Base-by-base conservation (phyloP, 2,888 invertebrate genomes). In the Galerucella pusilla region DNA sequence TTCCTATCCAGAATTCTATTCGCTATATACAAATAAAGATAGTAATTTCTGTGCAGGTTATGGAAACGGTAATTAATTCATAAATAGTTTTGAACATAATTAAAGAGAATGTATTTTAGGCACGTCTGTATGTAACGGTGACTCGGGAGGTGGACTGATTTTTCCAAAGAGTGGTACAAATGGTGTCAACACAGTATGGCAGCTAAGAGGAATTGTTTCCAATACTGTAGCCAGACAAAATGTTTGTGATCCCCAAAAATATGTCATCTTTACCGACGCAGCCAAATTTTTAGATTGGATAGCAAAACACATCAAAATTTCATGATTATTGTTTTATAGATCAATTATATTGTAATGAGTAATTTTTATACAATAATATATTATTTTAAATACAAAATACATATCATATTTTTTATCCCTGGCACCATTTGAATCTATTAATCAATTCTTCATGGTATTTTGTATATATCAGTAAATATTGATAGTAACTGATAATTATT, bases 261-360 rank as follows among this genome's bases (percentile, higher is more conserved):
- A 91, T 83, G 90, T 91, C n/a, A 90, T 92, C 9, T 91, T 92
- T 81, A 91, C 91, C 0, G 92, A 92, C 78, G 85, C 90, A 42
- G 91, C 91, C 6, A 90, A 91, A 83, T 89, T 90, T 75, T 74
- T 81, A 35, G 72, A 75, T 7, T 85, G 85, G 85, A 83, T 85
- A 52, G 59, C 16, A 14, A n/a, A 65, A 46, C 28, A 45, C 35
- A 42, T 20, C 16, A 65, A 46, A 46, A 57, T 10, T 57, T 16
- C 57, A 57, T 57, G 2, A 49, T 11, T 49, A 49, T 49, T 49
- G 35, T 42, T 42, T 42, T 12, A 49, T 12, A 49, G 49, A 49
- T 4, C 12, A 49, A 49, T 49, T 11, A 49, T 49, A 49, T 49
- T 14, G 49, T 14, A 12, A 7, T 42, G 35, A 42, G 35, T 14